Conservation (phyloP, 2,888 invertebrate genomes). For the Volucella inanis region DNA sequence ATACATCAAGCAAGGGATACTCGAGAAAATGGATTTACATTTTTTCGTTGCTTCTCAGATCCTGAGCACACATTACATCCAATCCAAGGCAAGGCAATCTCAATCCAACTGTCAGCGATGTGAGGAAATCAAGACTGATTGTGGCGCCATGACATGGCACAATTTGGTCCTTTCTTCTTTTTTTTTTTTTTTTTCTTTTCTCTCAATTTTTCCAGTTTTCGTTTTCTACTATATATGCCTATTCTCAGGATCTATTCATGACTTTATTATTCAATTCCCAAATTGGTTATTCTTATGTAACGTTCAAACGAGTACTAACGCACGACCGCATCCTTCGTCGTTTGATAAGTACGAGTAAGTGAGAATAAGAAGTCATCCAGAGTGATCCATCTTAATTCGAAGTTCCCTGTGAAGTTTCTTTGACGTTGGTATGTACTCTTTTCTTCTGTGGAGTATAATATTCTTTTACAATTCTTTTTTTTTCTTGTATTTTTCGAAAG, state of each 20-base stretch:
- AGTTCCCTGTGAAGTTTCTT: constrained; percentile 46
- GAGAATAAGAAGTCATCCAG: constrained; percentile 78
- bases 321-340: too few relatives aligned
- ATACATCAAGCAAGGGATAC: constrained; percentile 50
- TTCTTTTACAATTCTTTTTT: not conserved
- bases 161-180: constrained; percentile 43
- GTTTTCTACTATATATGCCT: too few relatives aligned
- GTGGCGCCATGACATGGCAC: constrained; percentile 72
- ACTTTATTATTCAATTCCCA: constrained; percentile 67
- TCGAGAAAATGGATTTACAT: constrained; percentile 56
- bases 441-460: constrained; percentile 3
- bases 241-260: constrained; percentile 69
- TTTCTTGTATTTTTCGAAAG: constrained; percentile 45
- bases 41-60: constrained; percentile 48
- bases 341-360: constrained; percentile 34
- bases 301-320: too few relatives aligned
- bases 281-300: constrained; percentile 66
- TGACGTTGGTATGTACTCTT: constrained; percentile 5
- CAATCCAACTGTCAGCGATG: constrained; percentile 71
- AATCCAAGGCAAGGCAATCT: constrained; percentile 16
- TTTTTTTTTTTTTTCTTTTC: constrained; percentile 17
- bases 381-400: constrained; percentile 82
- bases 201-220: not conserved
- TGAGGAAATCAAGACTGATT: constrained; percentile 75
- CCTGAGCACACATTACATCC: constrained; percentile 31